Base-by-base conservation (phyloP, 1,140 invertebrate species). In the Melipona quadrifasciata region DNA sequence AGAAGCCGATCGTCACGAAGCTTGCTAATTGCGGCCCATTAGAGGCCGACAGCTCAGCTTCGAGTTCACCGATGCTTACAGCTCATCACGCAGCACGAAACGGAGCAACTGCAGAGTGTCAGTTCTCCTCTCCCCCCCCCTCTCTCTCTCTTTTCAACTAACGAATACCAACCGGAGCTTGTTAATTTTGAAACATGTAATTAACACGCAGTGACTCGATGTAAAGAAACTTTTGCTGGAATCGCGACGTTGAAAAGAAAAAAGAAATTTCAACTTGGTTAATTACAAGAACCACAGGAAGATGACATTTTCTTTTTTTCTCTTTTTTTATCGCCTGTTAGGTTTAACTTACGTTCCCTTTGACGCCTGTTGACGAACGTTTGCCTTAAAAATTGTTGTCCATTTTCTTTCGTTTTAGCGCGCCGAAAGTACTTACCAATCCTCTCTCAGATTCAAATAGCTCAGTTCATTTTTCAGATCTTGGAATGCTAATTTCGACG, bases 21-120 rank as follows among this genome's bases (percentile, higher is more conserved):
- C 16, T 55, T 76, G 65, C 47, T 80, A 87, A 77, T 88, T 87
- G 68, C 77, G 71, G 76, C 12, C 70, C 77, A 84, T 80, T 72
- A 67, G n/a, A 67, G 21, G 34, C 64, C 34, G 65, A 75, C 47
- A 81, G 76, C 72, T 24, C 47, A 39, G 39, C 80, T 80, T 80
- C 76, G 31, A 84, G 82, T 85, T 65, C 21, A 58, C 64, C 55
- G 47, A 57, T 80, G 71, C 76, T 81, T 67, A 39, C 34, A 55
- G 21, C 16, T 27, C n/a, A 67, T 34, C 55, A 31, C 24, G 53
- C 76, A 14, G 72, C 73, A 17, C 57, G 65, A 55, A 80, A 70
- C 51, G 39, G 71, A 64, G 73, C 75, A 87, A 85, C 64, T 68
- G 55, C 31, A 27, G 39, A 47, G 27, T 47, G 64, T 67, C 19